phyloP scores from a whole-genome alignment of 1,140 invertebrate species.

The Habropoda laboriosa region DNA sequence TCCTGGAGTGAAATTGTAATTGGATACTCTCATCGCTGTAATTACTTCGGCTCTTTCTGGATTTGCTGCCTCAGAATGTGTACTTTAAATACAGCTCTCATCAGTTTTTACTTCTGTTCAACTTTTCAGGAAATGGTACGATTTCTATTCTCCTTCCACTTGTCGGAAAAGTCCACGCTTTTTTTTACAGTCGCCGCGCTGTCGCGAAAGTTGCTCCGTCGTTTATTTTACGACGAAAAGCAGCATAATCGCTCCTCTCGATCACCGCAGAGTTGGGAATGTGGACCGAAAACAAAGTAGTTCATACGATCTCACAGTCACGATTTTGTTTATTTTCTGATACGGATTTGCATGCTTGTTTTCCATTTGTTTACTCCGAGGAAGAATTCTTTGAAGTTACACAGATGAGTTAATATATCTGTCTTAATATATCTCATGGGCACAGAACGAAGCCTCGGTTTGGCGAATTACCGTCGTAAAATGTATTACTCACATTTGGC shows the following conservation, averaged over 20 bases:
- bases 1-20: constrained; percentile 12
- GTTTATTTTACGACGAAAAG: not conserved
- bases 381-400: no score
- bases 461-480: no score
- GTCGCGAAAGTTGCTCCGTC: not conserved
- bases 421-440: no score
- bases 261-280: not conserved
- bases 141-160: not conserved
- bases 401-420: no score
- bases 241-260: not conserved
- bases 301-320: not conserved
- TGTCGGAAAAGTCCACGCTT: not conserved
- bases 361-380: not conserved
- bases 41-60: constrained; percentile 1
- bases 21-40: constrained; percentile 7
- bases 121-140: not conserved
- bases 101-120: not conserved
- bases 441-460: no score
- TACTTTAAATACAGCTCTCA: not conserved
- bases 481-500: no score
- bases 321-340: not conserved
- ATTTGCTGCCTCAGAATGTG: not conserved
- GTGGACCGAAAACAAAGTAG: not conserved
- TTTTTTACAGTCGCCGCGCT: no score
- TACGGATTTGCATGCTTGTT: not conserved